These are phyloP conservation scores for Sesia bembeciformis DNA, from an alignment of 2,888 invertebrate species.

Conservation along the genomic window DNA sequence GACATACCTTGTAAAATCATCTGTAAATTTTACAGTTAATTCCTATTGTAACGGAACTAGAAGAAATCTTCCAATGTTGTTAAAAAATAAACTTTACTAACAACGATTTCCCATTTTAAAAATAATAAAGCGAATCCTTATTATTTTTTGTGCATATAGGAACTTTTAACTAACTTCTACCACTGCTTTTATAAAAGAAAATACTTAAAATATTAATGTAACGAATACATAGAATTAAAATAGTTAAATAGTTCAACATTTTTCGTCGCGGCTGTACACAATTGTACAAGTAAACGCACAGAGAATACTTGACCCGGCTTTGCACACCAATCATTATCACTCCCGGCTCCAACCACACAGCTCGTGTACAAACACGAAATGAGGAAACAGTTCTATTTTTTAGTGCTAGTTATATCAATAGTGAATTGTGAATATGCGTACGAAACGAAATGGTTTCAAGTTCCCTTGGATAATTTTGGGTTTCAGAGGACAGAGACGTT, in stretches of 20 bases:
- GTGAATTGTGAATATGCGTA: conserved; percentile 28
- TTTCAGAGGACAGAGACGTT: conserved; percentile 84
- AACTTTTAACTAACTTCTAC: no score
- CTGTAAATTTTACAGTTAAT: no score
- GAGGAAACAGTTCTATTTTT: conserved; percentile 21
- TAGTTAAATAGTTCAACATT: conserved; percentile 9
- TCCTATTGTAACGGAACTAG: no score
- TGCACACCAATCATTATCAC: conserved; percentile 15
- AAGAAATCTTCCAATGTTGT: no score
- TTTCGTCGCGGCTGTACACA: conserved; percentile 25
- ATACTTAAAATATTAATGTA: no score
- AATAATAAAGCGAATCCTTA: no score
- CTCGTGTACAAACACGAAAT: conserved; percentile 53
- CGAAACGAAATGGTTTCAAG: conserved; percentile 61
- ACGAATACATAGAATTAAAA: no score
- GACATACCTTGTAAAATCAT: no score
- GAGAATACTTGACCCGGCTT: neutral
- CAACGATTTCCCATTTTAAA: no score
- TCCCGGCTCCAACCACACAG: conserved; percentile 10
- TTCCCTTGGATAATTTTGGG: conserved; percentile 91
- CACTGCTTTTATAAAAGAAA: no score
- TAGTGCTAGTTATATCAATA: neutral
- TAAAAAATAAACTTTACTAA: no score
- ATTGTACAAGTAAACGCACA: conserved; percentile 22
- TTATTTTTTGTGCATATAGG: no score